Conservation (phyloP, 2,888 invertebrate species). For the Noctua pronuba region DNA sequence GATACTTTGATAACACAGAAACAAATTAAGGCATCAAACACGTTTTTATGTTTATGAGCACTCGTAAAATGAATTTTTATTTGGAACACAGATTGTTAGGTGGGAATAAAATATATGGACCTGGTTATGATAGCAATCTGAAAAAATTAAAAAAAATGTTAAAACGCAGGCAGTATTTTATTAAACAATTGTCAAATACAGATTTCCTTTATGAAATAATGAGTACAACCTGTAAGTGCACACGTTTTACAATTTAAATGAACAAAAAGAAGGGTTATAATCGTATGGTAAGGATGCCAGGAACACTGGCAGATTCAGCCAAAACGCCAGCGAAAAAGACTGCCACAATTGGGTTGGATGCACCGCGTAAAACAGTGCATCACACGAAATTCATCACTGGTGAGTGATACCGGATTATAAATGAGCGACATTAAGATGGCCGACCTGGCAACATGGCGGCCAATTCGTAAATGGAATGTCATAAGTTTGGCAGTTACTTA, state of each 20-base stretch:
- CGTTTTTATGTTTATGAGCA: constrained; percentile 44
- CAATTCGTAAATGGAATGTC: constrained; percentile 86
- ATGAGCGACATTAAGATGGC: constrained; percentile 71
- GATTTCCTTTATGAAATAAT: neutral
- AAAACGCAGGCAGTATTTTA: neutral
- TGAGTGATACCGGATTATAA: constrained; percentile 64
- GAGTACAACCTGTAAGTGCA: neutral
- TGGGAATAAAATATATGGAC: constrained; percentile 27
- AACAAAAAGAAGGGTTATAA: too few relatives aligned
- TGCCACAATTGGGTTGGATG: neutral
- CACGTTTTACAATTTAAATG: neutral
- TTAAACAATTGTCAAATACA: neutral
- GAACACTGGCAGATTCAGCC: neutral
- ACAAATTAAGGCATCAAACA: constrained; percentile 38
- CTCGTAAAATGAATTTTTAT: constrained; percentile 54
- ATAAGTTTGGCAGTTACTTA: constrained; percentile 88
- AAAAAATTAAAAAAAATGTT: neutral
- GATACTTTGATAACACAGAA: constrained; percentile 40
- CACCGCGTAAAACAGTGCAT: constrained; percentile 34
- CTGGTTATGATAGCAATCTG: neutral
- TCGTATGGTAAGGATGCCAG: neutral
- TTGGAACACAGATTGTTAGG: constrained; percentile 15
- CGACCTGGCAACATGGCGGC: constrained; percentile 80
- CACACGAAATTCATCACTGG: constrained; percentile 34
- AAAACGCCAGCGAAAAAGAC: constrained; percentile 10